phyloP scores from a whole-genome alignment of 2,888 invertebrate genomes.

The Andrena bucephala region DNA sequence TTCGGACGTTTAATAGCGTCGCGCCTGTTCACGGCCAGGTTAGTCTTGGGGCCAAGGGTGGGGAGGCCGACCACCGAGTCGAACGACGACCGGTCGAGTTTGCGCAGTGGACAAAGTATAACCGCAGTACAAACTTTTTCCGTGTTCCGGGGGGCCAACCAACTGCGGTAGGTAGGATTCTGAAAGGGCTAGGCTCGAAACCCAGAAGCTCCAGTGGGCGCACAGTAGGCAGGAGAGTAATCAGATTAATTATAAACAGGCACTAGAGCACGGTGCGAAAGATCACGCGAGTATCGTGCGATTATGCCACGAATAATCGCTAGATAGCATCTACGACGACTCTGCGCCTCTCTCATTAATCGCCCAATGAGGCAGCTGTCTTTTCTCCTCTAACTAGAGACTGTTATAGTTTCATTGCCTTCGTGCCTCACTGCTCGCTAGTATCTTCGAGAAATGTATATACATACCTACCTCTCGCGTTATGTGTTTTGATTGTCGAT shows the following conservation, averaged over 20 bases:
- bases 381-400: background rate
- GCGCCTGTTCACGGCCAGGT: constrained; percentile 56
- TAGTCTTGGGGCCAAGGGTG: constrained; percentile 13
- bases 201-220: background rate
- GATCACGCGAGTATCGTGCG: background rate
- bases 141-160: constrained; percentile 46
- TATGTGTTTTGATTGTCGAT: background rate
- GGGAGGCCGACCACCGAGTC: constrained; percentile 60
- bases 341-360: background rate
- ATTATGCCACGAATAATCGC: too few relatives aligned
- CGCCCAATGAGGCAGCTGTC: background rate
- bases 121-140: constrained; percentile 64
- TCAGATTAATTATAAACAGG: background rate
- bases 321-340: too few relatives aligned
- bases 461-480: background rate
- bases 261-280: background rate
- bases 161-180: constrained; percentile 58
- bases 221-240: background rate
- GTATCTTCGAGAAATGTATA: background rate
- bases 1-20: constrained; percentile 41
- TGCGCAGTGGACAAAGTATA: constrained; percentile 70
- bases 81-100: constrained; percentile 71
- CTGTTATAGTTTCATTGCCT: background rate
- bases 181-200: constrained; percentile 32
- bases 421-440: background rate